phyloP scores from a whole-genome alignment of 2,888 invertebrate genomes.

The Stramonita haemastoma region DNA sequence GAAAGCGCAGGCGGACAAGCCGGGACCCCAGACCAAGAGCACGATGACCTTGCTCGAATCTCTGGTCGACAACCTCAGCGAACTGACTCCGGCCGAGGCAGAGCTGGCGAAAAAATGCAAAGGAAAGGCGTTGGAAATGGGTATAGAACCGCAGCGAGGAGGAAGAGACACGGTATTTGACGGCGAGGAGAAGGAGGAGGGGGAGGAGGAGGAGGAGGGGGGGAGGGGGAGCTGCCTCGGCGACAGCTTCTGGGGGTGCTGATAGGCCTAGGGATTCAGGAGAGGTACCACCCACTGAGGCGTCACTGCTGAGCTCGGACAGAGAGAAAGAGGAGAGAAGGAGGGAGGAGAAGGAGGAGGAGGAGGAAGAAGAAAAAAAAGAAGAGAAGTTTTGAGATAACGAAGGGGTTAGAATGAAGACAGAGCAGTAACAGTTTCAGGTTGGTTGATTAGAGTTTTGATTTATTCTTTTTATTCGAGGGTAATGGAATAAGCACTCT shows the following conservation, averaged over 20 bases:
- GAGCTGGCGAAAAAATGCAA: conserved; percentile 19
- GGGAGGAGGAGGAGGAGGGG: neutral
- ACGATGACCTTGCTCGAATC: neutral
- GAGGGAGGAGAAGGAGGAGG: conserved; percentile 37
- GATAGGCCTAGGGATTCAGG: neutral
- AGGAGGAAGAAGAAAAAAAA: conserved; percentile 49
- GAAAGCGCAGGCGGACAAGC: neutral
- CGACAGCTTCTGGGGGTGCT: neutral
- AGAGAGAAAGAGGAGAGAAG: no score
- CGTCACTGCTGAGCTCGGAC: no score
- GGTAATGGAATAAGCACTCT: no score
- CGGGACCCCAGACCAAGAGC: neutral
- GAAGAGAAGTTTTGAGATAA: conserved; percentile 29
- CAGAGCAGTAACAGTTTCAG: no score
- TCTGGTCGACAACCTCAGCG: conserved; percentile 20
- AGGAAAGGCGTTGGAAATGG: conserved; percentile 30
- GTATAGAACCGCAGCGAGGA: no score
- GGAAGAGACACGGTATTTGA: no score
- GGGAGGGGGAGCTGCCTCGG: neutral
- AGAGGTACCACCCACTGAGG: no score
- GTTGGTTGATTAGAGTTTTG: no score
- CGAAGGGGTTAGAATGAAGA: no score
- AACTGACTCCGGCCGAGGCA: conserved; percentile 34
- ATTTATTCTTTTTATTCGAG: no score
- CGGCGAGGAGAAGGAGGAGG: neutral